These are phyloP conservation scores for Lasioglossum marginatum DNA, from an alignment of 2,888 invertebrate genomes.

Conservation along the genomic window DNA sequence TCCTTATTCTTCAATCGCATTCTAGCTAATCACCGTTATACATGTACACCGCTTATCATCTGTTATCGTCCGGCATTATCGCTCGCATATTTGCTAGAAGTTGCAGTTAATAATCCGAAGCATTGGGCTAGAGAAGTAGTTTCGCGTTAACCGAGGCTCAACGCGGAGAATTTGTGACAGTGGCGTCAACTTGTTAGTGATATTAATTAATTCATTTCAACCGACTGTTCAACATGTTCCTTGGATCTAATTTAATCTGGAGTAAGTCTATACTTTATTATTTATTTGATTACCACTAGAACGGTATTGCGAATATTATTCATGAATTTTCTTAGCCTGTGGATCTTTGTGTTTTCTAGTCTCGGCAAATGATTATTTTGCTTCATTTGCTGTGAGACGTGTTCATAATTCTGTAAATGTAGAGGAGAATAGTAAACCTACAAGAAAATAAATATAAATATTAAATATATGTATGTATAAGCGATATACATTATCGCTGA, in stretches of 20 bases:
- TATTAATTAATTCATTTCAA: neutral
- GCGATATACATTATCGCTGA: neutral
- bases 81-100: constrained; percentile 34
- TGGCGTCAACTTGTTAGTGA: neutral
- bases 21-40: constrained; percentile 25
- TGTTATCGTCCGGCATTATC: constrained; percentile 28
- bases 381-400: neutral
- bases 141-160: neutral
- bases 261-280: constrained; percentile 22
- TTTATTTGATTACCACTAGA: neutral
- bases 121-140: neutral
- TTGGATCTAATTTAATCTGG: neutral
- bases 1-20: neutral
- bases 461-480: neutral
- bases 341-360: neutral
- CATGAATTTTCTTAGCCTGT: neutral
- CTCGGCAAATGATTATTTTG: too few relatives aligned
- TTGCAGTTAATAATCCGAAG: constrained; percentile 4
- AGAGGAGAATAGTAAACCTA: neutral
- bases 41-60: constrained; percentile 17
- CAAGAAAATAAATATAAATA: neutral
- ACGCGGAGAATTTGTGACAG: neutral
- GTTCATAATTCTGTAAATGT: neutral
- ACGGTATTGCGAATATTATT: neutral
- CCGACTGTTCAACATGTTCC: constrained; percentile 6